Base-by-base conservation (phyloP, 2,113 vertebrate genomes). In the Bagarius yarrelli region DNA sequence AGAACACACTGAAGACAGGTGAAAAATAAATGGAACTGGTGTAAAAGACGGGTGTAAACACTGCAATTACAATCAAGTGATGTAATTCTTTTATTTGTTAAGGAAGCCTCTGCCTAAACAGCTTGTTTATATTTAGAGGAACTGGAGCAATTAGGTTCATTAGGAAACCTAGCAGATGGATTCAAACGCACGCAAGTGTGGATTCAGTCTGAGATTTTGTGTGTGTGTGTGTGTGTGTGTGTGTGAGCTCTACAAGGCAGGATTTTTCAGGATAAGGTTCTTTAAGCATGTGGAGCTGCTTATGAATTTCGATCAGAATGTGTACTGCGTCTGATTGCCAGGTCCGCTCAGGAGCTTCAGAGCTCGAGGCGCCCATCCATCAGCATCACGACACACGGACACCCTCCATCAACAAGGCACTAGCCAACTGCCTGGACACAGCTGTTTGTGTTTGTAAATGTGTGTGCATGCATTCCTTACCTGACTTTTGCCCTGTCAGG, bases 401-500 rank as follows among this genome's bases (percentile, higher is more conserved):
- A 32, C 72, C 55, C 77, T 86, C 85, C 47, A 74, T 84, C 83
- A 80, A 77, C 83, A 59, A 63, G 74, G 30, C 69, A 77, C 14
- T 47, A 57, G 19, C 25, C 71, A 57, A 63, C 67, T 63, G 84
- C 78, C 60, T 69, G 34, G 59, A 73, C 64, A 76, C 81, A 82
- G 82, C 81, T 85, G 82, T 72, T 53, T 61, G 74, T 82, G 80
- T 77, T 83, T 79, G 83, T 78, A 59, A 76, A 32, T 72, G 76
- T 64, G 77, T 52, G 6, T 27, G 84, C n/a, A 32, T 52, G 85
- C 83, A 0, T 59, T 91, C 88, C 93, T 94, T 94, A 96, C 95
- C 94, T 30, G 82, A 89, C 89, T 88, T 93, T 85, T 88, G 89
- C 86, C 85, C 91, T 18, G 91, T 88, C 90, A 95, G 79, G 81